phyloP scores from a whole-genome alignment of 2,888 invertebrate species.

The Pseudeuparius sepicola region DNA sequence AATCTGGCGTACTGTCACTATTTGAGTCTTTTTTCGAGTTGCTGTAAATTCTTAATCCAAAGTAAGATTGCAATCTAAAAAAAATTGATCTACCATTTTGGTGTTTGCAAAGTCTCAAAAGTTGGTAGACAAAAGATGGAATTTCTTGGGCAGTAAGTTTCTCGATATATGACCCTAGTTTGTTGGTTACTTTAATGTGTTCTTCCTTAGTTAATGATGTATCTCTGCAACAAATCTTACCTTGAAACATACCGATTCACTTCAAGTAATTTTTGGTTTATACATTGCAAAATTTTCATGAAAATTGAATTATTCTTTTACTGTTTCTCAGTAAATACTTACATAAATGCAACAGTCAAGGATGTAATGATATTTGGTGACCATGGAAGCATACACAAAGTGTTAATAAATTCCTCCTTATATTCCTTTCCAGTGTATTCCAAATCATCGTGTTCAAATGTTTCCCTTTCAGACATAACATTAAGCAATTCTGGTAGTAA shows the following conservation, averaged over 20 bases:
- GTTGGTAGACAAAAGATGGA: constrained; percentile 57
- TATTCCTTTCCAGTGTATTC: constrained; percentile 51
- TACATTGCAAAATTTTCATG: too few relatives aligned
- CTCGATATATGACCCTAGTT: constrained; percentile 49
- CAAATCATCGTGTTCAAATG: constrained; percentile 46
- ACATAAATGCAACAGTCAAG: constrained; percentile 60
- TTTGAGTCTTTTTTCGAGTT: constrained; percentile 22
- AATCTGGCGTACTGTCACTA: constrained; percentile 22
- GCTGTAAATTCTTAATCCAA: constrained; percentile 32
- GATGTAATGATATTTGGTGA: constrained; percentile 49
- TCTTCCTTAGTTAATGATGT: constrained; percentile 49
- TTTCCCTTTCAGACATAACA: constrained; percentile 43
- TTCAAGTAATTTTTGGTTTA: too few relatives aligned
- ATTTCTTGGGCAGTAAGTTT: constrained; percentile 50
- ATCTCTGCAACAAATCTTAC: constrained; percentile 39
- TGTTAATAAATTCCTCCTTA: constrained; percentile 48
- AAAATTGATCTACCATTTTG: constrained; percentile 35
- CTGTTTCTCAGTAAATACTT: constrained; percentile 27
- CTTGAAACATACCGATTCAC: constrained; percentile 3
- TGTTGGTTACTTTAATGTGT: constrained; percentile 50
- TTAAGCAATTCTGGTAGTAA: constrained; percentile 53
- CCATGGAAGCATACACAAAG: constrained; percentile 53
- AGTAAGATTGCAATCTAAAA: constrained; percentile 34
- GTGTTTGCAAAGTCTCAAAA: constrained; percentile 48
- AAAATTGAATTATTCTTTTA: too few relatives aligned